Evolutionary conservation across 2,113 vertebrate genomes (phyloP).

Genomic region (Nerophis ophidion): DNA sequence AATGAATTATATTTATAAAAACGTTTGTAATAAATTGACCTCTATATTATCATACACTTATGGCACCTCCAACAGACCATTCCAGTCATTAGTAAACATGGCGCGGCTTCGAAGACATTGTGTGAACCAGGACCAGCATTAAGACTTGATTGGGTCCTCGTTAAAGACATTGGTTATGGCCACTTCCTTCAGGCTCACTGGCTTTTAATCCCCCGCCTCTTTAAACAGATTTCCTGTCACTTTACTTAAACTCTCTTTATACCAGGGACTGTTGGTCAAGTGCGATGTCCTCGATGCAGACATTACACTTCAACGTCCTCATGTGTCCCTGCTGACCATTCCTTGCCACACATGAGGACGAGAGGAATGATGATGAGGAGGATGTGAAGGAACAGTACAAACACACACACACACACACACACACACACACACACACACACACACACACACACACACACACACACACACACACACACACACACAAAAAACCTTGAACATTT

Average conservation of each 20-base stretch:
- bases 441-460: conserved; percentile 30
- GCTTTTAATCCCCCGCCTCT: background rate
- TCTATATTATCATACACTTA: too few relatives aligned
- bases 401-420: background rate
- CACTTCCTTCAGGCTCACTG: background rate
- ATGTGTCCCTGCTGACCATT: background rate
- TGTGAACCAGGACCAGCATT: background rate
- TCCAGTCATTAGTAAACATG: too few relatives aligned
- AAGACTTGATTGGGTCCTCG: background rate
- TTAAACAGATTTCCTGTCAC: background rate
- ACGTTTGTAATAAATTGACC: too few relatives aligned
- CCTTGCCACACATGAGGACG: conserved; percentile 14
- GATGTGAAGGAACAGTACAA: background rate
- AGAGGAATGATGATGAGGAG: conserved; percentile 5
- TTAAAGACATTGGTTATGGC: background rate
- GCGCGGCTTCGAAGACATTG: background rate
- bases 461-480: conserved; percentile 14
- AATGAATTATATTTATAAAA: too few relatives aligned
- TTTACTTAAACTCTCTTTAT: background rate
- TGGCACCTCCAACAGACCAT: too few relatives aligned
- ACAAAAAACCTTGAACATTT: background rate
- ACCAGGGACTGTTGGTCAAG: background rate
- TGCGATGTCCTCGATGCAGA: background rate
- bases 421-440: conserved; percentile 28
- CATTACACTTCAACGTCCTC: background rate